phyloP scores from a whole-genome alignment of 2,113 vertebrate genomes.

The Chaetura pelagica region DNA sequence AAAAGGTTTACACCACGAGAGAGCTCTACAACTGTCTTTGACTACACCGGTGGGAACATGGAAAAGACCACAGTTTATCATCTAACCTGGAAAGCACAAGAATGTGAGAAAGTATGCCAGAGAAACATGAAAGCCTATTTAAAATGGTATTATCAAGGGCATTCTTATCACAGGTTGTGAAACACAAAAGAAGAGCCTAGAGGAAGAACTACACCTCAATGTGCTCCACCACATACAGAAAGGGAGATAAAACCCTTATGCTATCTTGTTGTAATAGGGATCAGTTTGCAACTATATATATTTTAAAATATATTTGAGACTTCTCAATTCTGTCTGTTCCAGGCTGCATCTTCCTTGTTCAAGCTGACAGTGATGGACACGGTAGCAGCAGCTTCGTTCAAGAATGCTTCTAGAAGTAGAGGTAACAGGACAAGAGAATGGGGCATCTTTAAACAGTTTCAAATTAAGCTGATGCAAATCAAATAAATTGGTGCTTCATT shows the following conservation, averaged over 20 bases:
- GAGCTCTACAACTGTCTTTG: neutral
- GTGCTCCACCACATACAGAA: neutral
- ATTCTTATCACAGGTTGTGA: neutral
- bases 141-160: neutral
- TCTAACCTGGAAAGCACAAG: neutral
- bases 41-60: neutral
- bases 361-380: neutral
- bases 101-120: neutral
- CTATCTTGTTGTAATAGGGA: neutral
- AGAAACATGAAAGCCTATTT: neutral
- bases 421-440: neutral
- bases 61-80: neutral
- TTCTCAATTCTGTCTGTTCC: neutral
- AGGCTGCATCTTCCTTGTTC: neutral
- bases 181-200: neutral
- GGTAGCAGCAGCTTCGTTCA: accelerated
- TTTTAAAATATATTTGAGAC: neutral
- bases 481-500: neutral
- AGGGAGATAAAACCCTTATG: neutral
- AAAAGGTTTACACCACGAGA: accelerated
- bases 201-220: neutral
- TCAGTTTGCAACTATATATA: neutral
- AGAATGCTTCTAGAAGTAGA: neutral
- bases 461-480: neutral
- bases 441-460: neutral